phyloP scores from a whole-genome alignment of 1,140 invertebrate genomes.

The Dicyema japonicum region DNA sequence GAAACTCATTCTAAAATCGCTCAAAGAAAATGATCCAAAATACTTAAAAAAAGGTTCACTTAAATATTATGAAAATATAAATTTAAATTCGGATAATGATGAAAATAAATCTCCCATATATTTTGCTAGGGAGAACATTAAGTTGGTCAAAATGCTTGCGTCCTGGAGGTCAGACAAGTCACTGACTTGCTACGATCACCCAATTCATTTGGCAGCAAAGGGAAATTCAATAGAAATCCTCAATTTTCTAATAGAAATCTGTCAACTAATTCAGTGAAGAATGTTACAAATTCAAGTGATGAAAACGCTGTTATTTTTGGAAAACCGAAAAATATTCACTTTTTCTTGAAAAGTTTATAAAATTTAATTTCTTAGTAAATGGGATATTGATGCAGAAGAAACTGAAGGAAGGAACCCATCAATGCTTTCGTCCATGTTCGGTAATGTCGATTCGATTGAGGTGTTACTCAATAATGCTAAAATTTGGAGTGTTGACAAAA shows the following conservation, averaged over 20 bases:
- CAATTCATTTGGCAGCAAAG: slow-evolving; percentile 19
- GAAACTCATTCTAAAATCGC: too few species aligned
- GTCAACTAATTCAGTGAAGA: slow-evolving; percentile 15
- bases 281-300: slow-evolving; percentile 11
- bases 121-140: slow-evolving; percentile 17
- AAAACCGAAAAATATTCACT: slow-evolving; percentile 12
- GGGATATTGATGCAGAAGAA: slow-evolving; percentile 13
- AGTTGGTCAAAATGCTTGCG: slow-evolving; percentile 13
- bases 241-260: neutral
- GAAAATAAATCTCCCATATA: slow-evolving; percentile 17
- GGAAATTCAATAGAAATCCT: neutral
- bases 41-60: too few species aligned
- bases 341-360: neutral
- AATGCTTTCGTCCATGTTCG: slow-evolving; percentile 13
- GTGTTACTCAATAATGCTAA: slow-evolving; percentile 11
- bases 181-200: slow-evolving; percentile 25
- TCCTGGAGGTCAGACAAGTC: slow-evolving; percentile 9
- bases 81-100: too few species aligned
- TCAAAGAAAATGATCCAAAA: too few species aligned
- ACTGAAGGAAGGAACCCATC: slow-evolving; percentile 23
- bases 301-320: slow-evolving; percentile 16
- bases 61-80: too few species aligned
- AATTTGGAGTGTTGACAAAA: slow-evolving; percentile 14
- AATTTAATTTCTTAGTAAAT: slow-evolving; percentile 8
- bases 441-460: slow-evolving; percentile 12